These are phyloP conservation scores for Acomys russatus DNA, from an alignment of 2,797 vertebrate species.

Conservation along the genomic window DNA sequence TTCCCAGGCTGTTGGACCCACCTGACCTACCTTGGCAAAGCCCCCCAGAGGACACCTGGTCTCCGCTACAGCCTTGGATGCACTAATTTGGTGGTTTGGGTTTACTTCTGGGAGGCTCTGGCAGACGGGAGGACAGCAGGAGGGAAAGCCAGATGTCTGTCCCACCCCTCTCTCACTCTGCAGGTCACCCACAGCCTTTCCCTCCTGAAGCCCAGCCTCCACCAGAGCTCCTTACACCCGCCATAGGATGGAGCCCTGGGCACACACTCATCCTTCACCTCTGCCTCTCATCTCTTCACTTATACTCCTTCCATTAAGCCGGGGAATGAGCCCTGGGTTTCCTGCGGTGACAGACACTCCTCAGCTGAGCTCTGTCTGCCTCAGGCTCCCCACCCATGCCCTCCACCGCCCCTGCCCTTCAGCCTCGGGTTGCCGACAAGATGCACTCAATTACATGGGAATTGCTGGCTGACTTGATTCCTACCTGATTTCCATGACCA, in stretches of 20 bases:
- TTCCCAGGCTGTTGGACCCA: neutral
- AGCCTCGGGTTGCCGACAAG: neutral
- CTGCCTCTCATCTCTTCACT: slow-evolving; percentile 53
- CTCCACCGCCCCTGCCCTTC: neutral
- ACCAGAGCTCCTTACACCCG: neutral
- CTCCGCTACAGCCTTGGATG: neutral
- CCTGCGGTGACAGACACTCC: neutral
- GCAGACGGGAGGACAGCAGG: neutral
- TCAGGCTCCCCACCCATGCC: neutral
- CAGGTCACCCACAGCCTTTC: neutral
- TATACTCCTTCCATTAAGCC: neutral
- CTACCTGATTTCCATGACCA: neutral
- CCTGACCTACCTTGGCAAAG: neutral
- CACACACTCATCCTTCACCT: neutral
- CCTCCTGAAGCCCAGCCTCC: neutral
- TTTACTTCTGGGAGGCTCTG: neutral
- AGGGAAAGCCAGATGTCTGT: neutral
- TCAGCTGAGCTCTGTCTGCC: neutral
- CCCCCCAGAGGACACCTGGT: neutral
- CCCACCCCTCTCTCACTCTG: rapidly evolving
- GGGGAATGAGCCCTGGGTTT: neutral
- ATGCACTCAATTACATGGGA: neutral
- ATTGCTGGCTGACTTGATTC: neutral
- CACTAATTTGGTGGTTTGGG: neutral
- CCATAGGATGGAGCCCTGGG: neutral